phyloP scores from a whole-genome alignment of 2,113 vertebrate genomes.

The Sinocyclocheilus grahami region DNA sequence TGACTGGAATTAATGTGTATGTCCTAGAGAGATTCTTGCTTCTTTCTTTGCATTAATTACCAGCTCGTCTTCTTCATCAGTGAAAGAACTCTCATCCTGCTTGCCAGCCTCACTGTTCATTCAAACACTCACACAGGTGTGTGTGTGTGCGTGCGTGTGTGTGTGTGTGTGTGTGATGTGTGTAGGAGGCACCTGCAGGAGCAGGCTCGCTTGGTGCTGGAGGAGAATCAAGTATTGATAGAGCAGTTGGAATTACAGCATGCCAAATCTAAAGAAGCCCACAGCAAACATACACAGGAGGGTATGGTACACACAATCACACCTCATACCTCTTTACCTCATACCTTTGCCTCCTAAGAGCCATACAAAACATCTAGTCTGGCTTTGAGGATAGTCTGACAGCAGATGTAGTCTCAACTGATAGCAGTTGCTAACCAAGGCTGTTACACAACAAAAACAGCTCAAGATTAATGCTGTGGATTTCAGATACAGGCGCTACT shows the following conservation, averaged over 20 bases:
- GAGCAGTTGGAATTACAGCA: conserved; percentile 84
- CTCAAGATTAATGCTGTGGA: neutral
- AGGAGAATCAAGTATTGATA: conserved; percentile 87
- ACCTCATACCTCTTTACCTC: neutral
- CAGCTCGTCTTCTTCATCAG: neutral
- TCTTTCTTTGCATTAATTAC: neutral
- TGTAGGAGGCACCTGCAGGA: conserved; percentile 82
- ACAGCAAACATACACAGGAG: conserved; percentile 79
- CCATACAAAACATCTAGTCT: neutral
- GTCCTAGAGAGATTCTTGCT: neutral
- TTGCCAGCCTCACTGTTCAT: neutral
- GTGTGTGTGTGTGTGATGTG: conserved; percentile 5
- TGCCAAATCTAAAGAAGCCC: conserved; percentile 75
- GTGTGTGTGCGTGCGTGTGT: conserved; percentile 19
- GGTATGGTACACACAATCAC: conserved; percentile 69
- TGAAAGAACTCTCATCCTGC: neutral
- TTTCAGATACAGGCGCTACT: neutral
- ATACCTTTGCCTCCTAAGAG: neutral
- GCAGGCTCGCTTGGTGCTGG: conserved; percentile 85
- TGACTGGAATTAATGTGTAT: neutral
- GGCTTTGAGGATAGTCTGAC: neutral
- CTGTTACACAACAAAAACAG: neutral
- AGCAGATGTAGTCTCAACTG: neutral
- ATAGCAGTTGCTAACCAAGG: neutral
- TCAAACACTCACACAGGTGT: conserved; percentile 29